Evolutionary conservation across 2,113 vertebrate genomes (phyloP).

Genomic region (Ovibos moschatus): DNA sequence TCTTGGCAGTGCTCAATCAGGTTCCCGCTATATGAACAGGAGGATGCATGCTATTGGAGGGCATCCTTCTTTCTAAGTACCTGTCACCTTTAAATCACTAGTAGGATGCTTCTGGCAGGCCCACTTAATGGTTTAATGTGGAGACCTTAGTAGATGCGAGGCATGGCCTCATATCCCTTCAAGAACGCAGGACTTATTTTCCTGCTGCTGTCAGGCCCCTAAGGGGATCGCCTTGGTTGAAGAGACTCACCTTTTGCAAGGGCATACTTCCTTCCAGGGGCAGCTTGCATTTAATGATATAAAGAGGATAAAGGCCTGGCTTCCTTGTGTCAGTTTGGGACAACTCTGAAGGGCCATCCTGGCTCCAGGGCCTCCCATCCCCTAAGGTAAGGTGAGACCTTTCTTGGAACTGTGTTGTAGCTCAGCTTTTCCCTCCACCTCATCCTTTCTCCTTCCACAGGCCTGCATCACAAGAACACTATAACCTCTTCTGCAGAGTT

Average conservation of each 20-base stretch:
- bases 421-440: not conserved
- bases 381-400: not conserved
- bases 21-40: not conserved
- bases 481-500: not conserved
- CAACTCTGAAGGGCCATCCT: not conserved
- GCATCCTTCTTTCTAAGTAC: not conserved
- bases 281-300: not conserved
- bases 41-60: not conserved
- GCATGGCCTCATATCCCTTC: not conserved
- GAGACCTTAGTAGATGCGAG: too few relatives aligned
- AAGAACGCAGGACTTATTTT: not conserved
- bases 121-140: not conserved
- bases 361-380: not conserved
- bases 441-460: not conserved
- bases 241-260: not conserved
- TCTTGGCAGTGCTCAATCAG: not conserved
- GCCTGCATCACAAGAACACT: not conserved
- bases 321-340: not conserved
- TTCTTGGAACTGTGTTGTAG: accelerated
- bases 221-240: not conserved
- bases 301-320: not conserved
- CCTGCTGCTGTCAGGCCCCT: not conserved
- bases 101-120: not conserved
- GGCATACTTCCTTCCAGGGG: not conserved
- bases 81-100: not conserved